Evolutionary conservation across 2,888 invertebrate genomes (phyloP).

Genomic region (Resseliella maxima): DNA sequence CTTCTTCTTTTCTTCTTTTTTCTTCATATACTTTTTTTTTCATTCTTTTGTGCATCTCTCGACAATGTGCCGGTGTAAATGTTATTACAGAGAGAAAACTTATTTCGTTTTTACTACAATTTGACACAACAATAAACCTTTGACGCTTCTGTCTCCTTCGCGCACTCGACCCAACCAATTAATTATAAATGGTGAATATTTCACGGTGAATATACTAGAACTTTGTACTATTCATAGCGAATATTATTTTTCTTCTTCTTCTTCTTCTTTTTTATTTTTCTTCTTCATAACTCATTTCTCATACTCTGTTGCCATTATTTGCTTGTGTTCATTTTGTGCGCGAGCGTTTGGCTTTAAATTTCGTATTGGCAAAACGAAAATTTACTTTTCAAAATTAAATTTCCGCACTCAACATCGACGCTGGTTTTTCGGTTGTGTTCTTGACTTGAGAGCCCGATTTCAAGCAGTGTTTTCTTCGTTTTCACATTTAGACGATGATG

Average conservation of each 20-base stretch:
- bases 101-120: not conserved
- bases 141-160: conserved; percentile 50
- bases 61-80: too few relatives aligned
- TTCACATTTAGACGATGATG: not conserved
- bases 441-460: not conserved
- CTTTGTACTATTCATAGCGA: conserved; percentile 25
- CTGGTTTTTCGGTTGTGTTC: conserved; percentile 35
- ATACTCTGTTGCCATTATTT: not conserved
- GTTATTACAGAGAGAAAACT: too few relatives aligned
- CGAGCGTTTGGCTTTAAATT: not conserved
- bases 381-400: conserved; percentile 54
- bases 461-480: not conserved
- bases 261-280: not conserved
- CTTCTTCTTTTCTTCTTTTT: too few relatives aligned
- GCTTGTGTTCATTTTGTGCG: not conserved
- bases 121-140: conserved; percentile 54
- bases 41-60: too few relatives aligned
- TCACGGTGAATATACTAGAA: conserved; percentile 14
- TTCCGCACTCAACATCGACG: conserved; percentile 35
- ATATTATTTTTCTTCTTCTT: not conserved
- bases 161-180: not conserved
- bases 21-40: too few relatives aligned
- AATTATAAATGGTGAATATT: conserved; percentile 52
- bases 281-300: conserved; percentile 17
- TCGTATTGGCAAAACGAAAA: conserved; percentile 51